phyloP scores from a whole-genome alignment of 2,113 vertebrate genomes.

The Daboia siamensis region DNA sequence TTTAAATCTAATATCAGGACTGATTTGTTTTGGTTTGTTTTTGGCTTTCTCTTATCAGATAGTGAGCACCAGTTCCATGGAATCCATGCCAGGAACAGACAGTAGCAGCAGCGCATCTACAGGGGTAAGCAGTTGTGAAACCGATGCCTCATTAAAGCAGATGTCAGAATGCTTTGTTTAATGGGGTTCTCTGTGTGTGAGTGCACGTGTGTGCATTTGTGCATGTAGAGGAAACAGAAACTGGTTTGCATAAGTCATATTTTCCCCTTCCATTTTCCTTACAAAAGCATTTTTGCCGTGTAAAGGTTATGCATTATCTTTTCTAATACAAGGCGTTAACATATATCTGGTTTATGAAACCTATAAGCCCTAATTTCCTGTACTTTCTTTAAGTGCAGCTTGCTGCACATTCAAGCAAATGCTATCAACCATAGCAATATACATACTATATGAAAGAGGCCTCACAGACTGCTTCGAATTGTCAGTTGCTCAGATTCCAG shows the following conservation, averaged over 20 bases:
- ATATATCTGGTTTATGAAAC: background rate
- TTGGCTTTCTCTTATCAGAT: conserved; percentile 52
- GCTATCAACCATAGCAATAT: background rate
- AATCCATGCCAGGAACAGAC: conserved; percentile 57
- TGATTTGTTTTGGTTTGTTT: conserved; percentile 15
- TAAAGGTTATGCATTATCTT: background rate
- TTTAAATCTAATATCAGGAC: background rate
- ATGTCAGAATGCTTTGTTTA: background rate
- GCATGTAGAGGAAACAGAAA: background rate
- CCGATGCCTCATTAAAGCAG: background rate
- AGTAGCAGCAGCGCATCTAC: conserved; percentile 37
- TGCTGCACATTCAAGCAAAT: background rate
- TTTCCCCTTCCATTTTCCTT: background rate
- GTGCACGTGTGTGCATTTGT: background rate
- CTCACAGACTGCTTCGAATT: background rate
- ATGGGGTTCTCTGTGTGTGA: background rate
- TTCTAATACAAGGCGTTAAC: background rate
- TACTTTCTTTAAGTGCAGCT: rapidly evolving
- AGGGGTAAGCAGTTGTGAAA: conserved; percentile 63
- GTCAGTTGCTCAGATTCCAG: background rate
- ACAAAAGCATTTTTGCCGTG: background rate
- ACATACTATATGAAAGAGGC: background rate
- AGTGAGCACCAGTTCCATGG: conserved; percentile 50
- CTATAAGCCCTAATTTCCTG: background rate
- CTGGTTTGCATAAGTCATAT: background rate